Percentiles rank a stretch among this genome's conserved stretches.
phyloP scores from a whole-genome alignment of 2,888 invertebrate species.

The Pycnomerus fuliginosus region DNA sequence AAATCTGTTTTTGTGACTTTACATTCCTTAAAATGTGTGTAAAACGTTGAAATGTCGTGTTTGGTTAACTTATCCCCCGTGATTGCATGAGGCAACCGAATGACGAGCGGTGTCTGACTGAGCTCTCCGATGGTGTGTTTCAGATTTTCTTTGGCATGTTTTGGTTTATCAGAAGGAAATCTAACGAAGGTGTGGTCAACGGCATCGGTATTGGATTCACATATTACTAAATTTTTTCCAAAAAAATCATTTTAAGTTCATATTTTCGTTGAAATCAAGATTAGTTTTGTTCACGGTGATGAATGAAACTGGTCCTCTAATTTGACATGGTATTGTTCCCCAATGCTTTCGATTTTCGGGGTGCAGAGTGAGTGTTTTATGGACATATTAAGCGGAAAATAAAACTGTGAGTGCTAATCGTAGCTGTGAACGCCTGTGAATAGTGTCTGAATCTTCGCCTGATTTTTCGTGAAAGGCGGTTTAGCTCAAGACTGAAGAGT shows the following conservation, averaged over 20 bases:
- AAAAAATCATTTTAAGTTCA: conserved; percentile 26
- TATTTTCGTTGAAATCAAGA: conserved; percentile 31
- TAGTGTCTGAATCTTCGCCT: conserved; percentile 40
- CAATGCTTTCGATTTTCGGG: conserved; percentile 40
- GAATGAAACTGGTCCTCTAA: conserved; percentile 21
- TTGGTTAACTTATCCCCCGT: not conserved
- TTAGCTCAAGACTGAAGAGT: conserved; percentile 47
- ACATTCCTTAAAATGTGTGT: no score
- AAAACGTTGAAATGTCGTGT: conserved; percentile 3
- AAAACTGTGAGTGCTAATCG: conserved; percentile 32
- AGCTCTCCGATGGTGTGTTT: conserved; percentile 27
- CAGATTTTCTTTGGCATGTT: conserved; percentile 46
- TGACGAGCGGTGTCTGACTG: conserved; percentile 12
- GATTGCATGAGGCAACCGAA: conserved; percentile 5
- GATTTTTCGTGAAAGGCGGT: conserved; percentile 37
- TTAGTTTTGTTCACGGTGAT: conserved; percentile 20
- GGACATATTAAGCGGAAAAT: no score
- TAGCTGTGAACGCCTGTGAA: conserved; percentile 30
- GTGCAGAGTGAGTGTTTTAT: conserved; percentile 45
- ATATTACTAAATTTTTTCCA: conserved; percentile 33
- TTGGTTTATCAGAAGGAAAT: conserved; percentile 43
- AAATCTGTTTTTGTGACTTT: no score
- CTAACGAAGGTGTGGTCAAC: conserved; percentile 47
- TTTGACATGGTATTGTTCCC: conserved; percentile 45
- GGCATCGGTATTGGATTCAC: conserved; percentile 47